phyloP scores from a whole-genome alignment of 2,797 vertebrate species.

The Argya squamiceps region DNA sequence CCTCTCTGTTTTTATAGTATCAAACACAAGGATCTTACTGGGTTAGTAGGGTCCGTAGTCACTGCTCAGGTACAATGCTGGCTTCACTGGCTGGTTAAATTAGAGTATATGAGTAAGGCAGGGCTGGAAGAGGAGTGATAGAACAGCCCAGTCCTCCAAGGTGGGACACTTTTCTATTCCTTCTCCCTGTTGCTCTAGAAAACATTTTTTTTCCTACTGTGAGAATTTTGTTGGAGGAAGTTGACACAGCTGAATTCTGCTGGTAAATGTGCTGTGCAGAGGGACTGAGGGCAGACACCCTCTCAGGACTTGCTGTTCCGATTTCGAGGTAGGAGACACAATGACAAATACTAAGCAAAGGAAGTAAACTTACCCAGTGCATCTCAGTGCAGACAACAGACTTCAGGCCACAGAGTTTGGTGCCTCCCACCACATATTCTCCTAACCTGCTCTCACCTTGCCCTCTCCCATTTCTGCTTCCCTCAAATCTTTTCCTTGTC shows the following conservation, averaged over 20 bases:
- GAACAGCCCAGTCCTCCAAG: background rate
- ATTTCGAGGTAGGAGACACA: background rate
- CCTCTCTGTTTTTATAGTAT: background rate
- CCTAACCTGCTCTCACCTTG: background rate
- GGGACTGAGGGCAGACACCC: background rate
- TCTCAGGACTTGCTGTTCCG: background rate
- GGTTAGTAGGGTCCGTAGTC: background rate
- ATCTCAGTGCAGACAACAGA: background rate
- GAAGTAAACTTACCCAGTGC: background rate
- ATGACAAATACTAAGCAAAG: background rate
- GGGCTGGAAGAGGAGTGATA: background rate
- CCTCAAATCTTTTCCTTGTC: background rate
- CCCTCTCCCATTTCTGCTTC: background rate
- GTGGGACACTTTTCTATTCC: background rate
- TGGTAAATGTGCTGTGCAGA: rapidly evolving
- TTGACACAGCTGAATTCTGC: background rate
- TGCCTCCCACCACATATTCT: background rate
- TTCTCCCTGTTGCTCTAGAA: background rate
- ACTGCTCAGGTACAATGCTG: background rate
- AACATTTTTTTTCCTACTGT: background rate
- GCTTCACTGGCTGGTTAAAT: background rate
- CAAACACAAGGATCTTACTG: background rate
- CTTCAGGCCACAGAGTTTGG: background rate
- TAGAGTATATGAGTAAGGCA: background rate
- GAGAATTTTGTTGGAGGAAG: background rate